Base-by-base conservation (phyloP, 2,888 invertebrate genomes). In the Erynnis tages region DNA sequence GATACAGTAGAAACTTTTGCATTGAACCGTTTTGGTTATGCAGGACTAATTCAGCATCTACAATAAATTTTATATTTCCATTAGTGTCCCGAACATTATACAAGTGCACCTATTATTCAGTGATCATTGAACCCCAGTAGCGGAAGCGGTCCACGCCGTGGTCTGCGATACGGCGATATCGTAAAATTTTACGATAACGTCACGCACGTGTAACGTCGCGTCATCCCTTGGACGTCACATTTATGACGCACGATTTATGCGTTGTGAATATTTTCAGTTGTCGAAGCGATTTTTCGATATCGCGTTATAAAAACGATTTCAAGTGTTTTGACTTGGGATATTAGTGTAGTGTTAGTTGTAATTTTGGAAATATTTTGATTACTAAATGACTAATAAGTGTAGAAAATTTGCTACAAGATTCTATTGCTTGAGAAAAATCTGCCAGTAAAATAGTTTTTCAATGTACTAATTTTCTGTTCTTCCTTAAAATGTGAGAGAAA, bases 121-220 rank as follows among this genome's bases (percentile, higher is more conserved):
- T 32, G 11, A 17, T 35, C 14, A 34, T 52, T 38, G 56, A 65
- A 46, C 54, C 65, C 66, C 32, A 14, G 25, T 13, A 4, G 8
- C 40, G 49, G 49, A 41, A 49, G 41, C 34, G 49, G 49, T 49
- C 49, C 13, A 41, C 49, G 41, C 16, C 43, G 50, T 44, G 52
- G 44, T 45, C 30, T 11, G 73, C 65, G 60, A 43, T 58, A 59
- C 30, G 8, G 73, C 65, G 60, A 43, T 58, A 59, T 87, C 85
- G 79, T 88, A 87, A 87, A 86, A 79, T 82, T 86, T 88, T 84
- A 86, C 82, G 86, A 86, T 82, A 79, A 86, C 82, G 71, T 62
- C 67, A 66, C 71, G 77, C 79, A 77, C 81, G 83, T 80, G 79
- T 76, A 66, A 63, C 63, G 61, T 62, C 58, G 63, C 61, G 63